A percentile compares a stretch with the other conserved stretches of the same genome.
Conservation (phyloP, 2,888 invertebrate genomes). For the Harpagoxenus sublaevis region DNA sequence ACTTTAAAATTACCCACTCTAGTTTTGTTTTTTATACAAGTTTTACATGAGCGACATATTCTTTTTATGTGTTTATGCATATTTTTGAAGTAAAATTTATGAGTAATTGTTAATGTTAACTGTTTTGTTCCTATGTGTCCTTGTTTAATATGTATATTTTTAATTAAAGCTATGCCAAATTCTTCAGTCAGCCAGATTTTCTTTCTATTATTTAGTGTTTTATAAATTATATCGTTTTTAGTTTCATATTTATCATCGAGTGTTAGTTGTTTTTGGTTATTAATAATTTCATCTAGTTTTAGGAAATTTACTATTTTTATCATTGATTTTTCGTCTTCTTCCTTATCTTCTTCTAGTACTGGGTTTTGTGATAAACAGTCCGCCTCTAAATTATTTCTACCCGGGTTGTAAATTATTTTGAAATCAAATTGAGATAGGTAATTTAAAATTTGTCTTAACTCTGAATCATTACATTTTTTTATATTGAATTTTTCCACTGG, state of each 20-base stretch:
- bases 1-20: slow-evolving; percentile 71
- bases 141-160: slow-evolving; percentile 15
- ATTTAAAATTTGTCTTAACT: slow-evolving; percentile 62
- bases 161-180: slow-evolving; percentile 8
- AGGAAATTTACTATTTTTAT: slow-evolving; percentile 42
- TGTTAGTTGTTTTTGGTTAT: slow-evolving; percentile 37
- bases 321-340: not conserved
- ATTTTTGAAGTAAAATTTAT: slow-evolving; percentile 43
- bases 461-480: slow-evolving; percentile 66
- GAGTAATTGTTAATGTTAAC: slow-evolving; percentile 15
- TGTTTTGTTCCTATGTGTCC: slow-evolving; percentile 46
- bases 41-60: not conserved
- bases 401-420: slow-evolving; percentile 68
- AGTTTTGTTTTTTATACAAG: slow-evolving; percentile 73
- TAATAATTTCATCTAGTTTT: slow-evolving; percentile 36
- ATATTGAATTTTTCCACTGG: slow-evolving; percentile 70
- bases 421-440: slow-evolving; percentile 73
- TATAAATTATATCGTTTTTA: slow-evolving; percentile 47
- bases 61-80: slow-evolving; percentile 44
- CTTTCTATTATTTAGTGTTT: slow-evolving; percentile 39
- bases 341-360: not conserved
- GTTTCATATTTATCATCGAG: not conserved
- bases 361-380: slow-evolving; percentile 66
- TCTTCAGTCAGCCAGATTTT: slow-evolving; percentile 52
- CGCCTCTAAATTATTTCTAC: slow-evolving; percentile 63